Percentiles rank a stretch among this genome's conserved stretches.
phyloP scores from a whole-genome alignment of 2,797 vertebrate genomes.

The Pagetopsis macropterus region DNA sequence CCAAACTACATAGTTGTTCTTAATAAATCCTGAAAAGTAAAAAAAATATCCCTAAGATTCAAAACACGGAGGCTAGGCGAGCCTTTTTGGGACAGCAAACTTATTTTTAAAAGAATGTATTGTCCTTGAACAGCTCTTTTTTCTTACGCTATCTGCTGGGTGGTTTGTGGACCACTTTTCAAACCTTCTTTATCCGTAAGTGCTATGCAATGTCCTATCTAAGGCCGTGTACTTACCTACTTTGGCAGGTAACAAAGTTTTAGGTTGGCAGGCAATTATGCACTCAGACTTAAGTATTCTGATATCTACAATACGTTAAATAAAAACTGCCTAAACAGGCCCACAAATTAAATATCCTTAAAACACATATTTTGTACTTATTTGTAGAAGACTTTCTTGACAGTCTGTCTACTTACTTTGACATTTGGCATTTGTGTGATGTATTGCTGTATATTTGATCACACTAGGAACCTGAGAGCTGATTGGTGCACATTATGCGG shows the following conservation, averaged over 20 bases:
- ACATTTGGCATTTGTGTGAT: not conserved
- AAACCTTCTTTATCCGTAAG: not conserved
- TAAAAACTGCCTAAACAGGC: not conserved
- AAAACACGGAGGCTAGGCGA: not conserved
- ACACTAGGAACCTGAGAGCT: not conserved
- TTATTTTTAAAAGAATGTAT: not conserved
- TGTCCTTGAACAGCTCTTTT: not conserved
- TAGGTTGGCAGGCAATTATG: not conserved
- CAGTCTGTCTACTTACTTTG: not conserved
- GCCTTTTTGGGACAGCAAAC: not conserved
- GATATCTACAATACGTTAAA: not conserved
- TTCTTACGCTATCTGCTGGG: not conserved
- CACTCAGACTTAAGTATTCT: not conserved
- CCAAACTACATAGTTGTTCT: not conserved
- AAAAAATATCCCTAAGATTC: not conserved
- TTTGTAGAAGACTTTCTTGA: not conserved
- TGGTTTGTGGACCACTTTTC: not conserved
- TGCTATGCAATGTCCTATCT: not conserved
- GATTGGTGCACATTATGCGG: not conserved
- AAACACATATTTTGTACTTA: not conserved
- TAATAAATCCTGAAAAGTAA: not conserved
- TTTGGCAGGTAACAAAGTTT: not conserved
- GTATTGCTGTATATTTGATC: not conserved
- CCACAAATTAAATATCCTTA: not conserved
- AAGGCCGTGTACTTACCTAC: not conserved